phyloP scores from a whole-genome alignment of 2,113 vertebrate genomes.

The Rhea americana region DNA sequence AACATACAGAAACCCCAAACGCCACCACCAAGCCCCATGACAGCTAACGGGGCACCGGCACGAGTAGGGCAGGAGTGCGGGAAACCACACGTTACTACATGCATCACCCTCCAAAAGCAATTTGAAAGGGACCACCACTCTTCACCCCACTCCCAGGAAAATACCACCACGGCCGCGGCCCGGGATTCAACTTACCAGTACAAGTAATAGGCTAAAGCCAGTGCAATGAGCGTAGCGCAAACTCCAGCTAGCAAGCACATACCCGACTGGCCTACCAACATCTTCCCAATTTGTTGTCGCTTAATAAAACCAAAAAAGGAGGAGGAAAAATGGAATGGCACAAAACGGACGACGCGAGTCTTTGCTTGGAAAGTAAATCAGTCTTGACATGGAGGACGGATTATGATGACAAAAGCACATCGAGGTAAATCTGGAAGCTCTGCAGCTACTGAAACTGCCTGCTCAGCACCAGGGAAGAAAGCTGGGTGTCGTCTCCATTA shows the following conservation, averaged over 20 bases:
- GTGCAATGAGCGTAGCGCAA: conserved; percentile 61
- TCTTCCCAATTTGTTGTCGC: conserved; percentile 37
- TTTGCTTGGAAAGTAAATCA: neutral
- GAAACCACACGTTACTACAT: neutral
- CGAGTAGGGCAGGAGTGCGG: neutral
- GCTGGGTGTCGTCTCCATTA: neutral
- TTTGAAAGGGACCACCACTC: neutral
- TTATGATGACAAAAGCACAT: conserved; percentile 61
- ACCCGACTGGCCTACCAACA: conserved; percentile 69
- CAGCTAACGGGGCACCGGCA: neutral
- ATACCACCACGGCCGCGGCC: fast-evolving
- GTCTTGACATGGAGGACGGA: conserved; percentile 47
- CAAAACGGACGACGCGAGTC: conserved; percentile 7
- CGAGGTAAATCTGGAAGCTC: conserved; percentile 67
- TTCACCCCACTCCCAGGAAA: neutral
- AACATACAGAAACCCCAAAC: neutral
- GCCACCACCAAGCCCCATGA: fast-evolving
- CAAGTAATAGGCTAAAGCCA: conserved; percentile 80
- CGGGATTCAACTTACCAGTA: conserved; percentile 78
- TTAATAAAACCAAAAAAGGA: neutral
- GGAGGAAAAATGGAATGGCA: neutral
- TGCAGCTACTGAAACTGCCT: conserved; percentile 34
- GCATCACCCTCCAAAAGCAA: neutral
- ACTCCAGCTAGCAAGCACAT: conserved; percentile 77
- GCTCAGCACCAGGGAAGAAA: neutral